phyloP scores from a whole-genome alignment of 1,140 invertebrate species.

The Drosophila oshimai region DNA sequence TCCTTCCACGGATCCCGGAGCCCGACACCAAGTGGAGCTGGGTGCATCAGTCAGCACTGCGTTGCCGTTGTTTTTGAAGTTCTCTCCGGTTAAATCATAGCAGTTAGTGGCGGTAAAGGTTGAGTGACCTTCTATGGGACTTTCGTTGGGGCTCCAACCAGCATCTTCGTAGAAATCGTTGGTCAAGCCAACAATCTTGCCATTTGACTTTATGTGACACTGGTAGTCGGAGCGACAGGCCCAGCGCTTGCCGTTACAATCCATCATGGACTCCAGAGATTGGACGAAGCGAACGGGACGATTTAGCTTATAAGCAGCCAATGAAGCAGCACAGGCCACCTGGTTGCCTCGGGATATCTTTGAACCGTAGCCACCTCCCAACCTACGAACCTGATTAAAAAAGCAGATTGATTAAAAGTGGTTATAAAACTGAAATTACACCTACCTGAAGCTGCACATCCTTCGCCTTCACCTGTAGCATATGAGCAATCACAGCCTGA shows the following conservation, averaged over 20 bases:
- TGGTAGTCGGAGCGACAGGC: constrained; percentile 84
- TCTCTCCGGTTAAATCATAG: constrained; percentile 83
- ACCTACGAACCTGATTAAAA: constrained; percentile 78
- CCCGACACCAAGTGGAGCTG: constrained; percentile 85
- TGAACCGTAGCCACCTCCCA: constrained; percentile 89
- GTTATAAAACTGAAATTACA: not conserved
- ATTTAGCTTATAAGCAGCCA: constrained; percentile 86
- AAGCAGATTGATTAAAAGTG: no score
- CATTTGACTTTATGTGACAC: constrained; percentile 86
- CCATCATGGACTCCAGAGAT: constrained; percentile 87
- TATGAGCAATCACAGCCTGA: constrained; percentile 85
- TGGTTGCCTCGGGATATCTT: constrained; percentile 86
- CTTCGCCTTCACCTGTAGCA: constrained; percentile 84
- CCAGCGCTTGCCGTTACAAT: constrained; percentile 85
- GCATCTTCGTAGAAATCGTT: constrained; percentile 86
- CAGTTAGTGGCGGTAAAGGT: constrained; percentile 84
- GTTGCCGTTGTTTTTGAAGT: constrained; percentile 84
- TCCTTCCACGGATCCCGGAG: constrained; percentile 87
- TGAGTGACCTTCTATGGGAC: constrained; percentile 75
- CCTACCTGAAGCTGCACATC: constrained; percentile 85
- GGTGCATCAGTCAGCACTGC: constrained; percentile 86
- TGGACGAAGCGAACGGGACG: constrained; percentile 86
- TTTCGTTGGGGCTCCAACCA: constrained; percentile 86
- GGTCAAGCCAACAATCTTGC: constrained; percentile 88
- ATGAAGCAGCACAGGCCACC: constrained; percentile 85